Evolutionary conservation across 1,140 invertebrate genomes (phyloP).

Genomic region (Aphaenogaster ashmeadi): DNA sequence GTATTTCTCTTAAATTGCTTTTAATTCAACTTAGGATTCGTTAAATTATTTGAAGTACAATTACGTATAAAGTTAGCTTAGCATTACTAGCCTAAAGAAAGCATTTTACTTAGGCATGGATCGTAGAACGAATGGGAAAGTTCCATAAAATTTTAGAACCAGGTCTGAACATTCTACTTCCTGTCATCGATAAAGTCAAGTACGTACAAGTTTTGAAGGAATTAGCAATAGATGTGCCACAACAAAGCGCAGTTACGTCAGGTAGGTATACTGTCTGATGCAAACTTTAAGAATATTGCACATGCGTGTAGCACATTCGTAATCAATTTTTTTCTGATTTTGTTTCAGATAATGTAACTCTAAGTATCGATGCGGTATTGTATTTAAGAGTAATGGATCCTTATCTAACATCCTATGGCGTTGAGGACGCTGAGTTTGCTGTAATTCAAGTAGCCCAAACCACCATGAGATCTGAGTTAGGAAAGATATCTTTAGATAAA

Average conservation of each 20-base stretch:
- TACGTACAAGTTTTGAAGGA: constrained; percentile 99
- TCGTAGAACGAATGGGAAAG: constrained; percentile 99
- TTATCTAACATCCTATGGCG: constrained; percentile 98
- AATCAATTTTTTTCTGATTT: constrained; percentile 31
- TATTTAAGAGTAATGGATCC: constrained; percentile 98
- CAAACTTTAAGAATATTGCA: neutral
- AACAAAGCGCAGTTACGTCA: constrained; percentile 98
- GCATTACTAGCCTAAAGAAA: constrained; percentile 14
- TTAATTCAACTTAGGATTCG: neutral
- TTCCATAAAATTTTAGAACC: constrained; percentile 97
- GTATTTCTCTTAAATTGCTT: neutral
- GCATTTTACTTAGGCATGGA: constrained; percentile 93
- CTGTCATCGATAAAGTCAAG: constrained; percentile 97
- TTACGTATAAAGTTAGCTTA: constrained; percentile 26
- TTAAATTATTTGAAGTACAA: constrained; percentile 39
- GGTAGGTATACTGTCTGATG: constrained; percentile 84
- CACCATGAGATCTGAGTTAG: constrained; percentile 99
- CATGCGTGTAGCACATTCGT: neutral
- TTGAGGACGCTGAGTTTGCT: constrained; percentile 99
- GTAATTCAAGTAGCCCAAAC: constrained; percentile 99
- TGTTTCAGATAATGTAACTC: constrained; percentile 96
- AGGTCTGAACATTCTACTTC: constrained; percentile 97
- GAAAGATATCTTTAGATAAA: constrained; percentile 99
- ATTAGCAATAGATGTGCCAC: constrained; percentile 99
- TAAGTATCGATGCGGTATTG: constrained; percentile 98